Evolutionary conservation across 1,140 invertebrate species (phyloP).

Genomic region (Drosophila paulistorum): DNA sequence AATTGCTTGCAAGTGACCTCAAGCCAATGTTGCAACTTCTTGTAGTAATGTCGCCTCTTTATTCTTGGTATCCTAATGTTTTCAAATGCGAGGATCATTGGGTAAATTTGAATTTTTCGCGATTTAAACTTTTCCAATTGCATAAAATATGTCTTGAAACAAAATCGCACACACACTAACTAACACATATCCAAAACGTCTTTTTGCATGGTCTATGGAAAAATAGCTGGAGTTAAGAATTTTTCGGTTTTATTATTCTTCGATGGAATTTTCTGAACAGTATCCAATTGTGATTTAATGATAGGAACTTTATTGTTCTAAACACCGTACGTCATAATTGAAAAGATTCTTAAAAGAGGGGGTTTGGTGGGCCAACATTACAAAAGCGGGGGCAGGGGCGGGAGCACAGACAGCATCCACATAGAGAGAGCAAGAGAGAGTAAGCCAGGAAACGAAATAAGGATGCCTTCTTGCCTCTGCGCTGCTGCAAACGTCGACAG

Average conservation of each 20-base stretch:
- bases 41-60: background rate
- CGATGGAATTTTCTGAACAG: background rate
- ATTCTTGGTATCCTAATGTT: background rate
- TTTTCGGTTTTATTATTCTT: background rate
- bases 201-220: background rate
- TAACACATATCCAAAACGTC: conserved; percentile 3
- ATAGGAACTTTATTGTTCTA: background rate
- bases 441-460: conserved; percentile 66
- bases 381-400: conserved; percentile 21
- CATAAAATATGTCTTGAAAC: conserved; percentile 23
- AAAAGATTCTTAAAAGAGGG: background rate
- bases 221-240: background rate
- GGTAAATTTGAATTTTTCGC: background rate
- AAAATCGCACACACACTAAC: conserved; percentile 24
- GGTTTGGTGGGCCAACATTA: background rate
- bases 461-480: conserved; percentile 56
- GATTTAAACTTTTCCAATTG: conserved; percentile 34
- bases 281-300: background rate
- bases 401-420: conserved; percentile 71
- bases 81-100: background rate
- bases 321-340: background rate
- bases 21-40: too few species aligned
- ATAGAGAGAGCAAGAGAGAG: conserved; percentile 46
- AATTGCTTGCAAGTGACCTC: background rate
- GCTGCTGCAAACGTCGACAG: conserved; percentile 56